phyloP scores from a whole-genome alignment of 2,888 invertebrate species.

The Lasioglossum pauxillum region DNA sequence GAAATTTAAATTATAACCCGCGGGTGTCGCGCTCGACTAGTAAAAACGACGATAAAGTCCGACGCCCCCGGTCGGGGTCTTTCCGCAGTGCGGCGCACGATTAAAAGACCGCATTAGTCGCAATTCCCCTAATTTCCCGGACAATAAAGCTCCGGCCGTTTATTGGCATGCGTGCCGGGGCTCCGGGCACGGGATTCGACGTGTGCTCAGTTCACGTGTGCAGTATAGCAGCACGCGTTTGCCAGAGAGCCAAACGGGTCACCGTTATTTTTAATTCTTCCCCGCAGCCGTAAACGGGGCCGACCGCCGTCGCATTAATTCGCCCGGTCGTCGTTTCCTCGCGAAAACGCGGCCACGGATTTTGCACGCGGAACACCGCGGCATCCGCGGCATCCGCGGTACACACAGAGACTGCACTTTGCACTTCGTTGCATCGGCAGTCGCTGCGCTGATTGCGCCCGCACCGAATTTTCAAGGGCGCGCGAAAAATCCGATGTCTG shows the following conservation, averaged over 20 bases:
- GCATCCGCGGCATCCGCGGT: not conserved
- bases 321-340: conserved; percentile 17
- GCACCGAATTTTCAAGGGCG: conserved; percentile 11
- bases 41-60: conserved; percentile 58
- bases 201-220: not conserved
- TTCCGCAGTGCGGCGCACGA: conserved; percentile 46
- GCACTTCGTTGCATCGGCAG: conserved; percentile 2
- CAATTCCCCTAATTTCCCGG: conserved; percentile 60
- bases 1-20: conserved; percentile 56
- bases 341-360: conserved; percentile 14
- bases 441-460: conserved; percentile 29
- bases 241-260: conserved; percentile 42
- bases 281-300: not conserved
- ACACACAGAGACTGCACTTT: not conserved
- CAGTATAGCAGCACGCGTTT: not conserved
- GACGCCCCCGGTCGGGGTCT: conserved; percentile 17
- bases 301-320: not conserved
- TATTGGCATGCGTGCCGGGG: conserved; percentile 38
- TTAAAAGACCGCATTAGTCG: conserved; percentile 60
- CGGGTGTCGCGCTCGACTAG: conserved; percentile 17
- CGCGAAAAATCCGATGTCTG: conserved; percentile 34
- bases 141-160: conserved; percentile 42
- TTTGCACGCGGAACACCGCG: conserved; percentile 9
- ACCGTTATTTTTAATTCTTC: conserved; percentile 45
- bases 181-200: not conserved